Evolutionary conservation across 64 coral and sea anemone genomes (phyloP), one percentile per base, ranked within the genome.

Genomic region (Pachyseris speciosa): DNA sequence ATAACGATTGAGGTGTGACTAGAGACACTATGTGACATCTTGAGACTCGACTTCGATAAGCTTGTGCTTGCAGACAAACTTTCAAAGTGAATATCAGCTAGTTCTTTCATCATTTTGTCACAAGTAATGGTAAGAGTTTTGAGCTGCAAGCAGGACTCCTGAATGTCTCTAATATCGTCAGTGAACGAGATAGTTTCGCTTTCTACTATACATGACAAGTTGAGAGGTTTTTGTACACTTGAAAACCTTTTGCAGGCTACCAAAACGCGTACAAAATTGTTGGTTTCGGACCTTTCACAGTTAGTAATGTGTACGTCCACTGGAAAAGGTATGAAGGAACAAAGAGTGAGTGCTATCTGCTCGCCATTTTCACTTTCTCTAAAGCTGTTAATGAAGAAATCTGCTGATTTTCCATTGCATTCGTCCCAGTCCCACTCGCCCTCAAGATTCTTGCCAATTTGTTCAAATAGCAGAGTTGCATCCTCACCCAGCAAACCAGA

Each of bases 321-420:
- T 75, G 44, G 74, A 34, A 78, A 52, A 0, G 74, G 74, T 8
- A 78, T 78, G 10, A 32, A 53, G 2, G 47, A 55, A n/a, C 11
- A 78, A 7, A 78, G 25, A 51, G 74, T 31, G 17, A 7, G 5
- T 52, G 45, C 45, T 47, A 78, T 36, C 30, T 34, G 9, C 22
- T 78, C 45, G 19, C 26, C 0, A 7, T 78, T 51, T 55, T 47
- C 74, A 78, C 74, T 78, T 78, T 78, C 72, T n/a, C n/a, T n/a
- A n/a, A n/a, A n/a, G n/a, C n/a, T n/a, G n/a, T n/a, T n/a, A n/a
- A n/a, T n/a, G n/a, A n/a, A n/a, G n/a, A n/a, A n/a, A n/a, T n/a
- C n/a, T n/a, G n/a, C n/a, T n/a, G n/a, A n/a, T n/a, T n/a, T n/a
- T n/a, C n/a, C n/a, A n/a, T n/a, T n/a, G n/a, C n/a, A n/a, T n/a